Percentiles rank a stretch among this genome's conserved stretches.
phyloP scores from a whole-genome alignment of 2,888 invertebrate species.

The Campopleginae sp. region DNA sequence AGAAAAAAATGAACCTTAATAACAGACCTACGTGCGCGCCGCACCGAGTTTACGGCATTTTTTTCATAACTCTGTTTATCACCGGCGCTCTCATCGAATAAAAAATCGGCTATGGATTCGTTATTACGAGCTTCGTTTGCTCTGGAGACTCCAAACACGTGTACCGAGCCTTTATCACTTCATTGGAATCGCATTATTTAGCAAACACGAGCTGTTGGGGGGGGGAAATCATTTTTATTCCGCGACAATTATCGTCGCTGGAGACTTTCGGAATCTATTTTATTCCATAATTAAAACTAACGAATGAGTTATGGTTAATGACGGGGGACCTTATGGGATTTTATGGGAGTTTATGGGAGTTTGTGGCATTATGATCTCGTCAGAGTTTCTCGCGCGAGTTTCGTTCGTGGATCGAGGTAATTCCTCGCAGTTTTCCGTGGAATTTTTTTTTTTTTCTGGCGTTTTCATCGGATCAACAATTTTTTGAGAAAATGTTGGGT shows the following conservation, averaged over 20 bases:
- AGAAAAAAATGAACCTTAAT: conserved; percentile 1
- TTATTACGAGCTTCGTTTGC: conserved; percentile 43
- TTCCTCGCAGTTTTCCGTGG: conserved; percentile 35
- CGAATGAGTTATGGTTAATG: conserved; percentile 57
- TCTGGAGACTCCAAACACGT: conserved; percentile 35
- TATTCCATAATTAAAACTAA: conserved; percentile 52
- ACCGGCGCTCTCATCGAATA: conserved; percentile 16
- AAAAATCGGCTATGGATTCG: conserved; percentile 29
- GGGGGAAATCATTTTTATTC: background rate
- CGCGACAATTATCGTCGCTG: background rate
- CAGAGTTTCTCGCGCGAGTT: conserved; percentile 51
- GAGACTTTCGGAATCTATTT: background rate
- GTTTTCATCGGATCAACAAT: no score
- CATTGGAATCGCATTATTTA: conserved; percentile 41
- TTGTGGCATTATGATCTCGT: conserved; percentile 65
- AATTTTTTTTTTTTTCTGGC: background rate
- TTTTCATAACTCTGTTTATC: conserved; percentile 61
- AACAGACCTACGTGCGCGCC: background rate
- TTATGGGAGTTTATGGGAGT: conserved; percentile 23
- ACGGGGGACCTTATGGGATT: background rate
- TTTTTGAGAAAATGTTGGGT: background rate
- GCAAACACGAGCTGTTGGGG: background rate
- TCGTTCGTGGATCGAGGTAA: conserved; percentile 57
- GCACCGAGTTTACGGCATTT: conserved; percentile 26
- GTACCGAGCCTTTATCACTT: no score